These are phyloP conservation scores for Athrips mouffetella DNA, from an alignment of 2,888 invertebrate species.

Conservation along the genomic window DNA sequence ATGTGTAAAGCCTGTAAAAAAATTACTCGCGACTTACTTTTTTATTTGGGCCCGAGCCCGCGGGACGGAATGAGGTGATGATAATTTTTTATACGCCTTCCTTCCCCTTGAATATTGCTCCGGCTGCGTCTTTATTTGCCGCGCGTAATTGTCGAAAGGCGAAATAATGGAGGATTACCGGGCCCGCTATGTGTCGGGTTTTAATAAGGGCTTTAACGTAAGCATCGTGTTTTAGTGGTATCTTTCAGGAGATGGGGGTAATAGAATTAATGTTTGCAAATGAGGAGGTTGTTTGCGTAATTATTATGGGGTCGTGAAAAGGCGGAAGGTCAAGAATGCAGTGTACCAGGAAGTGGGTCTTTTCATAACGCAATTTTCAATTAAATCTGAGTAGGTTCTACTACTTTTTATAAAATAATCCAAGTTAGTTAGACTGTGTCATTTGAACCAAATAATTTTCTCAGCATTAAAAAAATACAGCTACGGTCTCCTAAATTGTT, in stretches of 20 bases:
- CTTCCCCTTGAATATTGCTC: slow-evolving; percentile 46
- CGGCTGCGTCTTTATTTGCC: slow-evolving; percentile 53
- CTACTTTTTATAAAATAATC: no score
- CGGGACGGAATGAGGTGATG: slow-evolving; percentile 47
- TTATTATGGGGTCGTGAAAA: neutral
- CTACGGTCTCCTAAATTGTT: no score
- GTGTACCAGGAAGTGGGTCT: no score
- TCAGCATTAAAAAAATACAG: no score
- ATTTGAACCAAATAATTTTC: no score
- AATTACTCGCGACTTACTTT: slow-evolving; percentile 62
- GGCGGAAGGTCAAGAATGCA: neutral
- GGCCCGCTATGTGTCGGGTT: slow-evolving; percentile 26
- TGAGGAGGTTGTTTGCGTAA: slow-evolving; percentile 1
- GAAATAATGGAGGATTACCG: slow-evolving; percentile 39
- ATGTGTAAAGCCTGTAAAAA: slow-evolving; percentile 72
- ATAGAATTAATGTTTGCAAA: slow-evolving; percentile 14
- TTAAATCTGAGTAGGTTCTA: no score
- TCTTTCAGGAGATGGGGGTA: slow-evolving; percentile 11
- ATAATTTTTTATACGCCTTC: slow-evolving; percentile 53
- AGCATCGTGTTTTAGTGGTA: slow-evolving; percentile 12
- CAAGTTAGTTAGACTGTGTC: no score
- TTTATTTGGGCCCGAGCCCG: slow-evolving; percentile 44
- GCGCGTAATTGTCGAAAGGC: slow-evolving; percentile 46
- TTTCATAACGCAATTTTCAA: no score
- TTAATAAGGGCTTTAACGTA: slow-evolving; percentile 22